phyloP scores from a whole-genome alignment of 2,888 invertebrate genomes.

The Cephus nigrinus region DNA sequence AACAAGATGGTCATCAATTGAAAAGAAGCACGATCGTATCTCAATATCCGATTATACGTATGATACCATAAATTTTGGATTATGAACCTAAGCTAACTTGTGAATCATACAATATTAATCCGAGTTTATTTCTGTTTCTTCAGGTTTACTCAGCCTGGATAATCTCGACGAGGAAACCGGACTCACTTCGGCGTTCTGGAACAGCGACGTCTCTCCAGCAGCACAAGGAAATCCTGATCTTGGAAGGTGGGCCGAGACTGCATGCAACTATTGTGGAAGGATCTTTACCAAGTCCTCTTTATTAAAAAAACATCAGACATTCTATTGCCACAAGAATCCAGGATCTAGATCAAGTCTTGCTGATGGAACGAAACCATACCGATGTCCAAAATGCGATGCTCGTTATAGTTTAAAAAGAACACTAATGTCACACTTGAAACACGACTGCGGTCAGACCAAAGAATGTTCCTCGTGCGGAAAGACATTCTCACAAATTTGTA shows the following conservation, averaged over 20 bases:
- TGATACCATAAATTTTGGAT: not conserved
- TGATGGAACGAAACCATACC: slow-evolving; percentile 35
- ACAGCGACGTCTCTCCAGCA: not conserved
- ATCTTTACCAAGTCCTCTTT: slow-evolving; percentile 34
- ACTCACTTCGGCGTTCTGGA: not conserved
- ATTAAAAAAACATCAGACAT: slow-evolving; percentile 36
- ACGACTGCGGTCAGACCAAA: slow-evolving; percentile 49
- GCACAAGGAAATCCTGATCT: not conserved
- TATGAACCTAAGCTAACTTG: not conserved
- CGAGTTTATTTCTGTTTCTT: not conserved
- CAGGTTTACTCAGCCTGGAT: not conserved
- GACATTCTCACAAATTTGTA: slow-evolving; percentile 44
- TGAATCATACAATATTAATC: not conserved
- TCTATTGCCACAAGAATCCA: slow-evolving; percentile 46
- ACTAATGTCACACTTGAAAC: slow-evolving; percentile 48
- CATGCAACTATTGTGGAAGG: slow-evolving; percentile 44
- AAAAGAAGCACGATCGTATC: not conserved
- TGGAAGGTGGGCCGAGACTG: not conserved
- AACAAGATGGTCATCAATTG: not conserved
- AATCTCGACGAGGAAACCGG: not conserved
- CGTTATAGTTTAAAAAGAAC: slow-evolving; percentile 44
- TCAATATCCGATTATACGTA: not conserved
- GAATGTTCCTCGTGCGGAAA: slow-evolving; percentile 42
- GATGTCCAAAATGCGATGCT: slow-evolving; percentile 46
- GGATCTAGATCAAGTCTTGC: slow-evolving; percentile 36